Evolutionary conservation across 2,797 vertebrate genomes (phyloP).

Genomic region (Sebastes baramenuke): DNA sequence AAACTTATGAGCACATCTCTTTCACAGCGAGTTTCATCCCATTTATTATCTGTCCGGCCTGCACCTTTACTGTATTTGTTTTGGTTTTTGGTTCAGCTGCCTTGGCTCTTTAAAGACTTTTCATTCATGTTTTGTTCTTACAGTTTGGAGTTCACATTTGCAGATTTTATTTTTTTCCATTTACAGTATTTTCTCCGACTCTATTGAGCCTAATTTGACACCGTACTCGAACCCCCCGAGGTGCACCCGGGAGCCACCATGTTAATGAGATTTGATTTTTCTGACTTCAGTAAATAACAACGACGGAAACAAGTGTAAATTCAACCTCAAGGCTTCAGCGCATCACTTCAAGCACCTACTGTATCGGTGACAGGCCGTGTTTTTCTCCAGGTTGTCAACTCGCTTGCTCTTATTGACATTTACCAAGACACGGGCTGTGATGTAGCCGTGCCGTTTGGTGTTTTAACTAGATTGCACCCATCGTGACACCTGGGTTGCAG

Average conservation of each 20-base stretch:
- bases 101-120: background rate
- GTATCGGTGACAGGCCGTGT: background rate
- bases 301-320: slow-evolving; percentile 12
- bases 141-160: background rate
- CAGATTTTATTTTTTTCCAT: background rate
- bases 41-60: too few species aligned
- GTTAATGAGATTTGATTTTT: slow-evolving; percentile 27
- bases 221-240: background rate
- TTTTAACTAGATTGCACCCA: background rate
- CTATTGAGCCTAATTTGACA: slow-evolving; percentile 2
- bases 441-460: background rate
- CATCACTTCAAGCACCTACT: background rate
- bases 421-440: background rate
- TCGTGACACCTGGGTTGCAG: slow-evolving; percentile 29
- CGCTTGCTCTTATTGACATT: background rate
- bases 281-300: background rate
- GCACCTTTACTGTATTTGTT: too few species aligned
- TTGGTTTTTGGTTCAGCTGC: background rate
- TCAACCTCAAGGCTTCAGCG: background rate
- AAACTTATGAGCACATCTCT: too few species aligned
- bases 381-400: background rate
- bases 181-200: background rate
- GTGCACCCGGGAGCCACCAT: slow-evolving; percentile 1
- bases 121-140: background rate
- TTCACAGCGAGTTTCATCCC: too few species aligned